Conservation (phyloP, 2,888 invertebrate species). For the Meliscaeva auricollis region DNA sequence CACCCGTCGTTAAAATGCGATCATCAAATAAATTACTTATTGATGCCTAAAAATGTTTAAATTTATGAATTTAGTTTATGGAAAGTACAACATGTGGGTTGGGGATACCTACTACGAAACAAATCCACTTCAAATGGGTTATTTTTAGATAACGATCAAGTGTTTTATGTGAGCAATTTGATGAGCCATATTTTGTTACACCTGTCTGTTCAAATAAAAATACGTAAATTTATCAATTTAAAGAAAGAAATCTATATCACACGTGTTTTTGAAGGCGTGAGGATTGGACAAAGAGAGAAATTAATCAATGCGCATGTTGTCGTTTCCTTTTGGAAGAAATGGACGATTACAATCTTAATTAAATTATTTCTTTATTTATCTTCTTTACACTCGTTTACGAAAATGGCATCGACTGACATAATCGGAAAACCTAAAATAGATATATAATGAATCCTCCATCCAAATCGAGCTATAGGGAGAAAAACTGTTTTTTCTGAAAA, state of each 20-base stretch:
- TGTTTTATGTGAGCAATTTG: conserved; percentile 53
- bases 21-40: conserved; percentile 43
- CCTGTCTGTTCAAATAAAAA: background rate
- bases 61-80: conserved; percentile 55
- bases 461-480: too few species aligned
- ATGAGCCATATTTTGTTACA: conserved; percentile 27
- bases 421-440: too few species aligned
- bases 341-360: too few species aligned
- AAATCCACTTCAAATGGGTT: background rate
- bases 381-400: too few species aligned
- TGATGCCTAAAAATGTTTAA: conserved; percentile 53
- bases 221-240: background rate
- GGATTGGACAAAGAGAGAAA: background rate
- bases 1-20: conserved; percentile 53
- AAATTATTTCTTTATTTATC: too few species aligned
- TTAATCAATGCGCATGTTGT: background rate
- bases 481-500: too few species aligned
- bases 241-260: background rate
- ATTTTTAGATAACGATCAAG: conserved; percentile 34
- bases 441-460: too few species aligned
- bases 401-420: too few species aligned
- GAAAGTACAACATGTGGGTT: conserved; percentile 50
- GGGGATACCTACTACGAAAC: background rate
- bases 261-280: background rate
- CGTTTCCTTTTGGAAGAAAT: background rate